Conservation (phyloP, 1,140 invertebrate species). For the Riptortus pedestris region DNA sequence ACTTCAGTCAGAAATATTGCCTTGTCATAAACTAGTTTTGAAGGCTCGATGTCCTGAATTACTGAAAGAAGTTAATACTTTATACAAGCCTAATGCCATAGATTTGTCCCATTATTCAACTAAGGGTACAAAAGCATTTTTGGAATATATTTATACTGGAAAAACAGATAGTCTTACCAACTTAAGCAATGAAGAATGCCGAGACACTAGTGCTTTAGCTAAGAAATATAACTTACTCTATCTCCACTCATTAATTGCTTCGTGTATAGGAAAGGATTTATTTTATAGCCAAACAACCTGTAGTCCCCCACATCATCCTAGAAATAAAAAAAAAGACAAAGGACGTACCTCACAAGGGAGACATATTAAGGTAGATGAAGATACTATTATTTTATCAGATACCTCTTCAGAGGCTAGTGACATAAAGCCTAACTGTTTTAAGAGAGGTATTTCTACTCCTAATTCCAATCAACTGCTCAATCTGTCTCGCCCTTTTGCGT, state of each 20-base stretch:
- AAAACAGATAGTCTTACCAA: neutral
- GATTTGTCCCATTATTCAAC: neutral
- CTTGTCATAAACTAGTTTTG: neutral
- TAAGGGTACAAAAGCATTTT: neutral
- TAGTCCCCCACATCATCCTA: neutral
- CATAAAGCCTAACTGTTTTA: no score
- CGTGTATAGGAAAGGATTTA: no score
- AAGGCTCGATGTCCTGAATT: neutral
- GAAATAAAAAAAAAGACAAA: no score
- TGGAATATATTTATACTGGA: conserved; percentile 2
- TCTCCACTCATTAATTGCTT: no score
- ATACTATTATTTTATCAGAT: no score
- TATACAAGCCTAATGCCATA: neutral
- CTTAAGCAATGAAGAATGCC: neutral
- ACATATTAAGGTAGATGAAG: no score
- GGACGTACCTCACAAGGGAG: no score
- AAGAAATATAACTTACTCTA: neutral
- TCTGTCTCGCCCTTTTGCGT: no score
- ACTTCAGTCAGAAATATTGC: neutral
- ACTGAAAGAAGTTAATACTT: neutral
- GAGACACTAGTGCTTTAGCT: neutral
- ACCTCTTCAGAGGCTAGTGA: no score
- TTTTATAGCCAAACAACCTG: neutral
- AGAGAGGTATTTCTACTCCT: no score
- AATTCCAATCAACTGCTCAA: no score